phyloP scores from a whole-genome alignment of 2,113 vertebrate genomes.

The Corvus cornix region DNA sequence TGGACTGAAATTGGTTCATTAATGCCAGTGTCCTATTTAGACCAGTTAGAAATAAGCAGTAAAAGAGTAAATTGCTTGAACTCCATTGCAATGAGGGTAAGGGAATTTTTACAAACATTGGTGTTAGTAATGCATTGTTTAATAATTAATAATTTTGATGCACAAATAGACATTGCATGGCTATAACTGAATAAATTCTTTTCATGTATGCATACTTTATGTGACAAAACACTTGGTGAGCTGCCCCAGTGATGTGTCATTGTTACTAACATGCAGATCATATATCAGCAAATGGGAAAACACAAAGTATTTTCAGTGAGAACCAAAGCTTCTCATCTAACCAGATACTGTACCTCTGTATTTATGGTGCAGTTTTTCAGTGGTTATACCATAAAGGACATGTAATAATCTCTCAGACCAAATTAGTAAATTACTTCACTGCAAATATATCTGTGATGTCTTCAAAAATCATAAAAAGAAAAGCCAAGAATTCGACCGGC shows the following conservation, averaged over 20 bases:
- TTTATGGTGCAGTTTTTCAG: background rate
- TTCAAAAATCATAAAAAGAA: background rate
- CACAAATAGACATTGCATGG: background rate
- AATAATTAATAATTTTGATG: background rate
- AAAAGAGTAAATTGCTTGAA: background rate
- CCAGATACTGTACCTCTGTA: background rate
- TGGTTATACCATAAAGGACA: background rate
- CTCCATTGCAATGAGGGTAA: background rate
- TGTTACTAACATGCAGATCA: background rate
- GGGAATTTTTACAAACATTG: background rate
- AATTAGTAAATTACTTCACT: background rate
- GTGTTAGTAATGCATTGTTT: background rate
- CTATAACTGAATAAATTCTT: background rate
- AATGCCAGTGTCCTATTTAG: constrained; percentile 29
- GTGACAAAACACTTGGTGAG: background rate
- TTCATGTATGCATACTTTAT: background rate
- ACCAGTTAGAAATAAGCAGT: background rate
- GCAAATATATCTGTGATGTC: background rate
- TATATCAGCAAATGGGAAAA: background rate
- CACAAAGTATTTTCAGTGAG: background rate
- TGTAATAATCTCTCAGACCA: background rate
- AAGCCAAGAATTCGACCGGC: background rate
- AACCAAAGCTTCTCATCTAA: background rate
- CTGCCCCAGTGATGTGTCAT: background rate
- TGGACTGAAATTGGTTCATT: background rate